A percentile compares a stretch with the other conserved stretches of the same genome.
Evolutionary conservation across 2,113 vertebrate genomes (phyloP).

Genomic region (Narcine bancroftii): DNA sequence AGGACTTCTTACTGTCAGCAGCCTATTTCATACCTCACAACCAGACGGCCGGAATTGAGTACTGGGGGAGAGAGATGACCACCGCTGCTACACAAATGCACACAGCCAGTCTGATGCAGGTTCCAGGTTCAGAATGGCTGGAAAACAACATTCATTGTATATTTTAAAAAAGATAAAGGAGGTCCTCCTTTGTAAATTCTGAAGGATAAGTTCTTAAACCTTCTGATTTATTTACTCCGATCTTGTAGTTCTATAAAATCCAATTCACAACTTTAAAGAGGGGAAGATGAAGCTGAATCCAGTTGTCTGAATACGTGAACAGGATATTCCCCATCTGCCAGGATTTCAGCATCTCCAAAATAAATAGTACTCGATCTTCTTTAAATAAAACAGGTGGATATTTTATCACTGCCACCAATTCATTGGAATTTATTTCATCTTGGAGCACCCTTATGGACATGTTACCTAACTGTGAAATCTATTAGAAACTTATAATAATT

Average conservation of each 20-base stretch:
- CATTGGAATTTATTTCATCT: background rate
- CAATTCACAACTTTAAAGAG: background rate
- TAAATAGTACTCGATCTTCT: background rate
- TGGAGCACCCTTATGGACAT: background rate
- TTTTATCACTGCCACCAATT: background rate
- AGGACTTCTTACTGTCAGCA: background rate
- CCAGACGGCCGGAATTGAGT: background rate
- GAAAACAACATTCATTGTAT: background rate
- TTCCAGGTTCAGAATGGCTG: background rate
- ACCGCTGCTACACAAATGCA: background rate
- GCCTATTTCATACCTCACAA: background rate
- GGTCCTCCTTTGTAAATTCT: background rate
- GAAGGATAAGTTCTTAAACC: background rate
- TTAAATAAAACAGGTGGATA: conserved; percentile 17
- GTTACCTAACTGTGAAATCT: conserved; percentile 1
- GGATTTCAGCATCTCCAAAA: conserved; percentile 12
- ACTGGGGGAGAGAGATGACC: background rate
- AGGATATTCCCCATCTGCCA: background rate
- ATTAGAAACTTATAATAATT: background rate
- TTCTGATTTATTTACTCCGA: background rate
- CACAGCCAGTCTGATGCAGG: background rate
- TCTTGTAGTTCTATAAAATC: background rate
- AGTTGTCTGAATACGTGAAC: background rate
- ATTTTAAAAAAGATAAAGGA: background rate
- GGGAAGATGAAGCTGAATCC: background rate